These are phyloP conservation scores for Alexandromys fortis DNA, from an alignment of 2,113 vertebrate genomes.

Conservation along the genomic window DNA sequence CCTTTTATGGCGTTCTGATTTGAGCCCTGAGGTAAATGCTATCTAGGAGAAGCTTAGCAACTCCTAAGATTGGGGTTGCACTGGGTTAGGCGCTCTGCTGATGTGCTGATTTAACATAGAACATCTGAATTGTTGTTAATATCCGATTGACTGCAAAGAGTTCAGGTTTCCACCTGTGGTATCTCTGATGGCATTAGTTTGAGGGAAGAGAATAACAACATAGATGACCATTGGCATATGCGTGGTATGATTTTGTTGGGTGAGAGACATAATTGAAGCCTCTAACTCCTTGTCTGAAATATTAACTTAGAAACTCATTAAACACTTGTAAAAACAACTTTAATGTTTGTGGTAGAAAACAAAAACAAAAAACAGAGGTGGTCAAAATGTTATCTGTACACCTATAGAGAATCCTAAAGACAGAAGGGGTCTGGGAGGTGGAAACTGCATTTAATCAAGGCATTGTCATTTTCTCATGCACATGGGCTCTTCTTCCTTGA, in stretches of 20 bases:
- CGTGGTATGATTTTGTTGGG: neutral
- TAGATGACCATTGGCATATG: slow-evolving; percentile 14
- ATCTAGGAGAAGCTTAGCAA: slow-evolving; percentile 40
- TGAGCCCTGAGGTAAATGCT: slow-evolving; percentile 38
- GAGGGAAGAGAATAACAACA: slow-evolving; percentile 19
- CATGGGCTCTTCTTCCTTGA: neutral
- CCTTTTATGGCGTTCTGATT: slow-evolving; percentile 51
- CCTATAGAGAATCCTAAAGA: neutral
- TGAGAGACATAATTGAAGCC: neutral
- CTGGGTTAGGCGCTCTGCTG: slow-evolving; percentile 21
- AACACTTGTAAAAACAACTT: neutral
- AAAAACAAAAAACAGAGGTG: neutral
- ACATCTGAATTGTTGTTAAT: neutral
- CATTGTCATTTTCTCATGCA: neutral
- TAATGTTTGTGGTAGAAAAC: neutral
- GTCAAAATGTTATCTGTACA: neutral
- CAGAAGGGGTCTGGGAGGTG: neutral
- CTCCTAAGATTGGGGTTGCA: slow-evolving; percentile 3
- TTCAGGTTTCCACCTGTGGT: slow-evolving; percentile 22
- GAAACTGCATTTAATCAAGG: neutral
- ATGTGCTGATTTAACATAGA: slow-evolving; percentile 60
- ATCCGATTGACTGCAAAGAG: neutral
- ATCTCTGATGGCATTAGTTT: neutral
- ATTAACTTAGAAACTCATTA: neutral
- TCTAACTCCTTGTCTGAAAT: neutral